A percentile compares a stretch with the other conserved stretches of the same genome.
phyloP scores from a whole-genome alignment of 2,113 vertebrate genomes.

The Amblyornis subalaris region DNA sequence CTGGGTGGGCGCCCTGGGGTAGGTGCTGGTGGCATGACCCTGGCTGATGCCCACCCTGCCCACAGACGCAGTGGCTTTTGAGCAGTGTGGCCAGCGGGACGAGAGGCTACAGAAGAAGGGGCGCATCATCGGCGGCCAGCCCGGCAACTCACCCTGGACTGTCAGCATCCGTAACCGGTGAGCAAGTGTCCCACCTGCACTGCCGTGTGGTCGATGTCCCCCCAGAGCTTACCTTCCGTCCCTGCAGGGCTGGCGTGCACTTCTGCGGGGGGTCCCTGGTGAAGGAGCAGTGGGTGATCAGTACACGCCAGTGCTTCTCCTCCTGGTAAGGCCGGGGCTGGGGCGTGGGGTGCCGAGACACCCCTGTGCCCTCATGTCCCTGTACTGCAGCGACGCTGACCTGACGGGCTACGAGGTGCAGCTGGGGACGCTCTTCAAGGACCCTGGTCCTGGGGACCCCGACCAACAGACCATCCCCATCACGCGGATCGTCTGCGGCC shows the following conservation, averaged over 20 bases:
- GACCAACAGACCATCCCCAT: slow-evolving; percentile 80
- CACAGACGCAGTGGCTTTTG: slow-evolving; percentile 79
- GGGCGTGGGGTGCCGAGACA: accelerated
- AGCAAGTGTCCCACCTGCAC: neutral
- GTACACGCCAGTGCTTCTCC: slow-evolving; percentile 91
- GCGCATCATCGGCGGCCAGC: slow-evolving; percentile 82
- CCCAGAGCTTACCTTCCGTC: neutral
- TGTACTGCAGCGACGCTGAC: slow-evolving; percentile 76
- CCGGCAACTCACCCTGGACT: slow-evolving; percentile 94
- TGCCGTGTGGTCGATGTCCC: accelerated
- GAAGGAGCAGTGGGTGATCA: slow-evolving; percentile 92
- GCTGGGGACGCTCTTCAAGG: slow-evolving; percentile 85
- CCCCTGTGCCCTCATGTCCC: neutral
- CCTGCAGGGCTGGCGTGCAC: slow-evolving; percentile 84
- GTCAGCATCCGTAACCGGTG: slow-evolving; percentile 93
- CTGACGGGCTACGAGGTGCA: slow-evolving; percentile 84
- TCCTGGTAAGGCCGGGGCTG: slow-evolving; percentile 80
- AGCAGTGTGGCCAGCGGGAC: slow-evolving; percentile 83
- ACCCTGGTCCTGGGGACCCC: slow-evolving; percentile 80
- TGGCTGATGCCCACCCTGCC: accelerated
- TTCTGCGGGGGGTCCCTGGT: slow-evolving; percentile 95
- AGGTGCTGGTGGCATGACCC: too few relatives aligned
- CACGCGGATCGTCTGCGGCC: slow-evolving; percentile 84
- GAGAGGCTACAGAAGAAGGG: slow-evolving; percentile 44
- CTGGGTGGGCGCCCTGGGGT: accelerated